phyloP scores from a whole-genome alignment of 2,797 vertebrate genomes.

The Aythya fuligula region DNA sequence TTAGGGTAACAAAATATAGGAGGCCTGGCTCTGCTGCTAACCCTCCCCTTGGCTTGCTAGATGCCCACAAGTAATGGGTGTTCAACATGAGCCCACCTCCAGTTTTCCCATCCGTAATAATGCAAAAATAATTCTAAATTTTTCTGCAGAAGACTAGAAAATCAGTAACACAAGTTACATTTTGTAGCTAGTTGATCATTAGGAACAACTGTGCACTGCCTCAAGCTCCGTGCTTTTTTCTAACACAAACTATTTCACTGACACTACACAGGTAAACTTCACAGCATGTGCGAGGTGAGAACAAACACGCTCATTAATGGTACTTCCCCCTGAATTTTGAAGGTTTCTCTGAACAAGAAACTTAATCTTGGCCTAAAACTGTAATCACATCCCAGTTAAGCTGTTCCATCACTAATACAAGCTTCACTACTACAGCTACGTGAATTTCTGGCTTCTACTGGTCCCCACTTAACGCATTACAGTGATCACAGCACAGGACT shows the following conservation, averaged over 20 bases:
- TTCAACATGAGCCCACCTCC: background rate
- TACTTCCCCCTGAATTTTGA: background rate
- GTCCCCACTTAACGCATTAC: background rate
- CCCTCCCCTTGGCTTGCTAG: background rate
- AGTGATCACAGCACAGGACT: fast-evolving
- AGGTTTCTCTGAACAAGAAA: background rate
- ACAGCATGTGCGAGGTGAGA: background rate
- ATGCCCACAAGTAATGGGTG: background rate
- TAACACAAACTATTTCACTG: background rate
- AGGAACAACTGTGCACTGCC: background rate
- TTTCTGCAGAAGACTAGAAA: background rate
- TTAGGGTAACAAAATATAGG: background rate
- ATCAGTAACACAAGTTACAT: background rate
- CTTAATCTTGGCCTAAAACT: background rate
- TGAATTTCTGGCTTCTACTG: background rate
- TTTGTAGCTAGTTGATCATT: background rate
- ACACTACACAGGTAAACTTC: background rate
- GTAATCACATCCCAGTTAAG: background rate
- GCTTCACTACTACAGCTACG: background rate
- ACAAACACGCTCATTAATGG: background rate
- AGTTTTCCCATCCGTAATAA: background rate
- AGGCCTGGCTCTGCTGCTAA: background rate
- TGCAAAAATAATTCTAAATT: background rate
- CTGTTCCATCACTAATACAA: background rate
- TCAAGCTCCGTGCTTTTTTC: background rate